Evolutionary conservation across 2,797 vertebrate genomes (phyloP).

Genomic region (Myiotriccus ornatus): DNA sequence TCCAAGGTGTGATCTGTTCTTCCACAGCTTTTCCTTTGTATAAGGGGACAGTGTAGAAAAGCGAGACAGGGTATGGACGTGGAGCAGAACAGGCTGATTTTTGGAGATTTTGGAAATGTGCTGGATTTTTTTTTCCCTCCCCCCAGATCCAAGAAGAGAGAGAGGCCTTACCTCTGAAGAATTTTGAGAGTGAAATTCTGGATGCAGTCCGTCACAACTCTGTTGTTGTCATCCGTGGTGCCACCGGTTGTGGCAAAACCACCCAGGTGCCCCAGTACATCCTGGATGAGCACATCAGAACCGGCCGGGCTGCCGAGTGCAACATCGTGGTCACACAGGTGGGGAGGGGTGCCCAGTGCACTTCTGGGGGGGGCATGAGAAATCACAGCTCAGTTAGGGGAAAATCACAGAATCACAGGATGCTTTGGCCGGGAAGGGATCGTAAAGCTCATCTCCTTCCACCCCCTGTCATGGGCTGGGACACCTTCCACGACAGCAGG

Average conservation of each 20-base stretch:
- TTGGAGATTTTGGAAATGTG: background rate
- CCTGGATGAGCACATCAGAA: conserved; percentile 85
- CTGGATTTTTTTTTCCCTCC: background rate
- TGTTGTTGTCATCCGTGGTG: conserved; percentile 91
- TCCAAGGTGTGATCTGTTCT: background rate
- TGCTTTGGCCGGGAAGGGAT: background rate
- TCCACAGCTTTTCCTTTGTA: background rate
- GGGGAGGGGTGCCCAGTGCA: background rate
- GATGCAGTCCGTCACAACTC: conserved; percentile 75
- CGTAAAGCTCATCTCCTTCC: background rate
- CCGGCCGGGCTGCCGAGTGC: conserved; percentile 83
- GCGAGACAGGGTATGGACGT: background rate
- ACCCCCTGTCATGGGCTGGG: background rate
- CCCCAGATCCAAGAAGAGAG: conserved; percentile 82
- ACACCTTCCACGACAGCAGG: fast-evolving
- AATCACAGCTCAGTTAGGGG: background rate
- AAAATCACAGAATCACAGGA: background rate
- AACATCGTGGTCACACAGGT: conserved; percentile 98
- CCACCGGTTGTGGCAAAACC: conserved; percentile 96
- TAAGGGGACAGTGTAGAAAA: background rate
- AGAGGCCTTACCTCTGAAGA: conserved; percentile 87
- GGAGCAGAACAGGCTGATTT: background rate
- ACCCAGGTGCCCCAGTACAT: conserved; percentile 97
- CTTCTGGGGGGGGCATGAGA: background rate
- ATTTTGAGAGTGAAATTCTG: conserved; percentile 89